Base-by-base conservation (phyloP, 2,888 invertebrate genomes). In the Drosophila siamana region DNA sequence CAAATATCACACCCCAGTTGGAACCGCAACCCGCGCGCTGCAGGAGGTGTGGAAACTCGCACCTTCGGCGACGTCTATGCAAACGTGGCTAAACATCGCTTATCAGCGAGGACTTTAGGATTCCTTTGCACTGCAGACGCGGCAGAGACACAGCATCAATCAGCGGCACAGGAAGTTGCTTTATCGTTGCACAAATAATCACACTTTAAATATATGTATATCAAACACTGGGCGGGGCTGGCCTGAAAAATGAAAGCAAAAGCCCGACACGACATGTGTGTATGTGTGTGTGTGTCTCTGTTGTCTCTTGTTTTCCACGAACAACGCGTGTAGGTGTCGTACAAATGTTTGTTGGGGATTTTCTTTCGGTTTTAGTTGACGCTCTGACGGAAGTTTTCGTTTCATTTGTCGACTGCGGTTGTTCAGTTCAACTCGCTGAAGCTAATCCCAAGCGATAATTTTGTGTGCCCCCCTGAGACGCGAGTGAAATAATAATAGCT, bases 381-480 rank as follows among this genome's bases (percentile, higher is more conserved):
- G 5, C 5, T 4, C 1, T 6, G 41, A 38, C 76, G 63, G 69
- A 88, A 81, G 83, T 86, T 82, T 86, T 65, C 54, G 56, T 57
- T 62, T 26, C 30, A 33, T 33, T 33, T 33, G n/a, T 33, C 33
- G 26, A 41, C 57, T 24, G 61, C 63, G 59, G 68, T 81, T 81
- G 11, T 30, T 30, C 50, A 3, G 24, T 28, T 28, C n/a, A n/a
- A n/a, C n/a, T 30, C 3, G 36, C 11, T 41, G n/a, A 11, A 28
- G 88, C 88, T 82, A 86, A 88, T 82, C 88, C 81, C 72, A 61
- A 60, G 84, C 80, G 79, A 87, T 87, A 74, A 89, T 74, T 87
- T 79, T 48, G 13, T 13, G 4, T 33, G 9, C 48, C 57, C 66
- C 55, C 78, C 16, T 41, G 75, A 59, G 66, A 76, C 83, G 65